phyloP scores from a whole-genome alignment of 2,888 invertebrate species.

The Dynastes maya region DNA sequence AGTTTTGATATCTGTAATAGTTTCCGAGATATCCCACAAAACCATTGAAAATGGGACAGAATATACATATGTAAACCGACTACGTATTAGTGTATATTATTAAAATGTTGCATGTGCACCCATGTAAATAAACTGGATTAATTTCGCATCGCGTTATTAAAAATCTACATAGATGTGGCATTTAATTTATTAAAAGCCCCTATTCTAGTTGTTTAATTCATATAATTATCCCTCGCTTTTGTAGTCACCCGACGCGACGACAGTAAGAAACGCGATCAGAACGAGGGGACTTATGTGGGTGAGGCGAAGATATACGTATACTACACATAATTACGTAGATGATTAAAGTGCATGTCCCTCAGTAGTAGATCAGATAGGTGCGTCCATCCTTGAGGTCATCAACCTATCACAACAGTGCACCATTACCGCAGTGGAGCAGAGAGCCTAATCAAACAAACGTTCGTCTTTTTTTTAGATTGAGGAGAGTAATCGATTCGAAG shows the following conservation, averaged over 20 bases:
- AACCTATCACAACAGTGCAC: constrained; percentile 36
- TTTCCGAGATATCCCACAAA: too few relatives aligned
- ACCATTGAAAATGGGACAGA: too few relatives aligned
- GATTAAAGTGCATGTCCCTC: constrained; percentile 49
- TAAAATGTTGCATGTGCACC: too few relatives aligned
- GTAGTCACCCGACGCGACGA: constrained; percentile 19
- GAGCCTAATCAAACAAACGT: constrained; percentile 21
- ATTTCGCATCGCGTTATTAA: background rate
- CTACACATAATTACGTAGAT: constrained; percentile 24
- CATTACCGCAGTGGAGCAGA: background rate
- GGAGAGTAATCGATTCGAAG: background rate
- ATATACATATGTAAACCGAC: too few relatives aligned
- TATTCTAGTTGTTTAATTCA: constrained; percentile 24
- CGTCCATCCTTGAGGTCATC: constrained; percentile 45
- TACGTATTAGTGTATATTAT: too few relatives aligned
- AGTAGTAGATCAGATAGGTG: constrained; percentile 48
- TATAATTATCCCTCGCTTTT: constrained; percentile 30
- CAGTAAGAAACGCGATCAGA: constrained; percentile 24
- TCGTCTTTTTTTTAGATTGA: background rate
- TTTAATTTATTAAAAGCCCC: constrained; percentile 26
- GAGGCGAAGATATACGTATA: constrained; percentile 31
- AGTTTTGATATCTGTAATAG: too few relatives aligned
- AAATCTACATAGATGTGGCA: constrained; percentile 1
- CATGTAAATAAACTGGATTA: too few relatives aligned
- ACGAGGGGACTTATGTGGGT: constrained; percentile 28